Evolutionary conservation across 2,113 vertebrate species (phyloP).

Genomic region (Xiphophorus hellerii): DNA sequence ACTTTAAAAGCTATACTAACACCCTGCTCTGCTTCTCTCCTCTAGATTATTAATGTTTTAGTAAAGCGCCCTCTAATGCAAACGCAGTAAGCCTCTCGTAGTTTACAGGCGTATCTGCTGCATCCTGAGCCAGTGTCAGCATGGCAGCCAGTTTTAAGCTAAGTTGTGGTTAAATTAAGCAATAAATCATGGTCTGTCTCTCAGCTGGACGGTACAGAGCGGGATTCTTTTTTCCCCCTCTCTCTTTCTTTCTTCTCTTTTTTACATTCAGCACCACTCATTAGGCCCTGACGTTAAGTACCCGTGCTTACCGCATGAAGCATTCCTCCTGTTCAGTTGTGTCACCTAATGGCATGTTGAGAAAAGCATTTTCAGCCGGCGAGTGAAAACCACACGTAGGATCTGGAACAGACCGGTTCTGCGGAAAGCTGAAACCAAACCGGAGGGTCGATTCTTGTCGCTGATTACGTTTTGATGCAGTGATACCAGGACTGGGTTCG

Average conservation of each 20-base stretch:
- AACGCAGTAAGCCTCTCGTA: not conserved
- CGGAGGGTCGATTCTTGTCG: not conserved
- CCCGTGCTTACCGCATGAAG: slow-evolving; percentile 45
- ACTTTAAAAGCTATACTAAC: too few species aligned
- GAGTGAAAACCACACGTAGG: slow-evolving; percentile 27
- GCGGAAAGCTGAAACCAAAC: slow-evolving; percentile 9
- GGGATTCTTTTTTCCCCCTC: not conserved
- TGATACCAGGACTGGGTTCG: not conserved
- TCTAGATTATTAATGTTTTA: not conserved
- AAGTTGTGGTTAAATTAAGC: not conserved
- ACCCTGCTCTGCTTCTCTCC: not conserved
- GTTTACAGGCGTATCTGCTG: not conserved
- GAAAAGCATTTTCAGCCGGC: slow-evolving; percentile 15
- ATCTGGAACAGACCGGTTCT: not conserved
- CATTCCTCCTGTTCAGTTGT: slow-evolving; percentile 22
- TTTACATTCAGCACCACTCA: slow-evolving; percentile 22
- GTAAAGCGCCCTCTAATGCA: not conserved
- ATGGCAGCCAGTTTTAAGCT: not conserved
- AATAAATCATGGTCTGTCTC: not conserved
- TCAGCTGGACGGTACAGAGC: not conserved
- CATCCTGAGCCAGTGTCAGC: not conserved
- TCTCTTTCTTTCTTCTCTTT: too few species aligned
- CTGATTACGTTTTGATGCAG: not conserved
- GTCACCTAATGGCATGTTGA: slow-evolving; percentile 1
- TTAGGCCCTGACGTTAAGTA: slow-evolving; percentile 18